Percentiles rank a stretch among this genome's conserved stretches.
phyloP scores from a whole-genome alignment of 2,888 invertebrate species.

The Lobophora halterata region DNA sequence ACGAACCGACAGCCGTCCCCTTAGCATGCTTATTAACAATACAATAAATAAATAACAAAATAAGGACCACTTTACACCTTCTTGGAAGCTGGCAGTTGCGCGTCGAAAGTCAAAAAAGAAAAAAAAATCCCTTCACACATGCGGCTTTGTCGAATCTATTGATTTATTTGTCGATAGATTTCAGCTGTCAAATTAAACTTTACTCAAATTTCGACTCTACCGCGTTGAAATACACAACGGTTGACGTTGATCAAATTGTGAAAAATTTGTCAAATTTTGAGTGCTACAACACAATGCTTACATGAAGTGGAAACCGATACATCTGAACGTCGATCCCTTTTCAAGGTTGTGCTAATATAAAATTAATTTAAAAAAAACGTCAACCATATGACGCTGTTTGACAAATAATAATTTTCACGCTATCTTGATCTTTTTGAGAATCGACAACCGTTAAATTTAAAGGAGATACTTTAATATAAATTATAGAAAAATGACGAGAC shows the following conservation, averaged over 20 bases:
- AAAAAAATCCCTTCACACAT: slow-evolving; percentile 49
- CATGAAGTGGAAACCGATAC: slow-evolving; percentile 78
- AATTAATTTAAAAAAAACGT: slow-evolving; percentile 64
- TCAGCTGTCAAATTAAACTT: slow-evolving; percentile 11
- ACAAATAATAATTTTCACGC: slow-evolving; percentile 53
- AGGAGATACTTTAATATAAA: too few species aligned
- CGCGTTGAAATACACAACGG: not conserved
- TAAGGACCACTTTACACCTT: slow-evolving; percentile 78
- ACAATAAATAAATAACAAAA: slow-evolving; percentile 79
- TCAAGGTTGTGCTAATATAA: slow-evolving; percentile 70
- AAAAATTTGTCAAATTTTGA: slow-evolving; percentile 36
- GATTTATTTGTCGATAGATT: slow-evolving; percentile 35
- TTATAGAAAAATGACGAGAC: too few species aligned
- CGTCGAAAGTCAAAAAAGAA: slow-evolving; percentile 52
- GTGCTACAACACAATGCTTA: slow-evolving; percentile 60
- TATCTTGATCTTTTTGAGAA: slow-evolving; percentile 42
- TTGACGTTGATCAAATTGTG: slow-evolving; percentile 11
- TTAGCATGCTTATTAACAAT: slow-evolving; percentile 79
- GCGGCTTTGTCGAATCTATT: slow-evolving; percentile 39
- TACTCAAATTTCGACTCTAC: slow-evolving; percentile 34
- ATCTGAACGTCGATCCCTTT: slow-evolving; percentile 73
- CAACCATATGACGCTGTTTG: slow-evolving; percentile 43
- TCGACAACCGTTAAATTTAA: slow-evolving; percentile 47
- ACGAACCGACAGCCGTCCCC: slow-evolving; percentile 60
- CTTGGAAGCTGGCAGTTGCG: slow-evolving; percentile 74